Conservation (phyloP, 2,888 invertebrate genomes). For the Liopterus haemorrhoidalis region DNA sequence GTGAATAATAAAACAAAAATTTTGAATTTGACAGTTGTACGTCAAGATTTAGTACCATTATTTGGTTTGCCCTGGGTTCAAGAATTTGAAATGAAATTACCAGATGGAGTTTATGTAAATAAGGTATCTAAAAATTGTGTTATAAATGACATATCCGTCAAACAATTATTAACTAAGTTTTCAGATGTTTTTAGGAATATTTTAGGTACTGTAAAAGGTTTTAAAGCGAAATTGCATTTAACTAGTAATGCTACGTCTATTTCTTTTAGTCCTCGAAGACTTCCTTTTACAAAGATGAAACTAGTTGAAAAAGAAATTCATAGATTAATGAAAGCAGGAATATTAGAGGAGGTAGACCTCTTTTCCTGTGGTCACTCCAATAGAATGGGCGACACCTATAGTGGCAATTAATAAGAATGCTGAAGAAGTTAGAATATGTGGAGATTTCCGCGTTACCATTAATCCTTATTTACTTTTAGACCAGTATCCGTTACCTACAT, state of each 20-base stretch:
- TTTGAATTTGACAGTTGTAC: no score
- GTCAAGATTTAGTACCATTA: no score
- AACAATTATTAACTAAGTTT: no score
- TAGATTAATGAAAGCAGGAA: not conserved
- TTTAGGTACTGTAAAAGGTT: constrained; percentile 7
- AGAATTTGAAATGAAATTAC: no score
- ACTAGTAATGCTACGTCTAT: not conserved
- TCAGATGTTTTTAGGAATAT: constrained; percentile 5
- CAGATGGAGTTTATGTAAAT: no score
- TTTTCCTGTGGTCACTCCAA: not conserved
- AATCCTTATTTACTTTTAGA: constrained; percentile 8
- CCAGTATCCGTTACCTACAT: constrained; percentile 11
- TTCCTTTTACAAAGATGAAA: constrained; percentile 2
- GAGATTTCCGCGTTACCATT: constrained; percentile 7
- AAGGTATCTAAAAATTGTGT: no score
- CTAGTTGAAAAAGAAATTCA: constrained; percentile 6
- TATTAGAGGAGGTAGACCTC: constrained; percentile 1
- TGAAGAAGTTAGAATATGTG: constrained; percentile 6
- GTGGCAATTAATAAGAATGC: not conserved
- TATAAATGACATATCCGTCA: no score
- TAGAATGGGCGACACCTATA: not conserved
- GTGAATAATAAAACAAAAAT: no score
- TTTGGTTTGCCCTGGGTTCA: no score
- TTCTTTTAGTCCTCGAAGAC: not conserved
- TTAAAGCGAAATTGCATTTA: constrained; percentile 5